phyloP scores from a whole-genome alignment of 64 coral and sea anemone species.

The Acropora tenuis region DNA sequence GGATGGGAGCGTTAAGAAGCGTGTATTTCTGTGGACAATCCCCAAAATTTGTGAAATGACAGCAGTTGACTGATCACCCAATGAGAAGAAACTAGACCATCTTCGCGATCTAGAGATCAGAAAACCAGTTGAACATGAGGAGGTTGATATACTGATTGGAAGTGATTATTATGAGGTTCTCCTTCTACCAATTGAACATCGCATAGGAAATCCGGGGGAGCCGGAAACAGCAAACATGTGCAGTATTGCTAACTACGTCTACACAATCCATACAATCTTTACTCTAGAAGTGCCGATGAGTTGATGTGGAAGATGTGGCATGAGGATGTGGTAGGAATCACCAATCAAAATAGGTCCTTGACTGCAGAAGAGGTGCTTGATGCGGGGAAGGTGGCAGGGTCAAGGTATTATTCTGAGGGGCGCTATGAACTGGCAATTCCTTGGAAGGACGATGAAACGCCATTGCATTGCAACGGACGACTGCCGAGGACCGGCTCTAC shows the following conservation, averaged over 20 bases:
- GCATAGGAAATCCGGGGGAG: conserved; percentile 34
- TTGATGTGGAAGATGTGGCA: conserved; percentile 74
- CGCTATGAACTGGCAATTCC: conserved; percentile 71
- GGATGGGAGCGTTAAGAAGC: not conserved
- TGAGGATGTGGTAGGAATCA: conserved; percentile 49
- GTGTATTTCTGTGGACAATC: conserved; percentile 24
- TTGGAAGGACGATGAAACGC: conserved; percentile 50
- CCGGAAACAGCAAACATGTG: not conserved
- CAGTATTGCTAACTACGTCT: not conserved
- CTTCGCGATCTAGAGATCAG: conserved; percentile 22
- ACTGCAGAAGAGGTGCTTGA: conserved; percentile 38
- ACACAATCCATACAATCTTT: conserved; percentile 9
- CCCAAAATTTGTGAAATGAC: conserved; percentile 9
- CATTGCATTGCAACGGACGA: conserved; percentile 51
- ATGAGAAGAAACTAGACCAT: not conserved
- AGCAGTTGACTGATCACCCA: conserved; percentile 28
- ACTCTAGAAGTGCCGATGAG: conserved; percentile 45
- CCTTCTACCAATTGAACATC: conserved; percentile 50
- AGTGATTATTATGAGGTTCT: conserved; percentile 56
- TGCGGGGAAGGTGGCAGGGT: conserved; percentile 20
- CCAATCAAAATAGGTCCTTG: not conserved
- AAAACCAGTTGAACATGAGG: conserved; percentile 47
- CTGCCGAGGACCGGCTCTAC: conserved; percentile 43
- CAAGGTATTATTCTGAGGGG: conserved; percentile 23
- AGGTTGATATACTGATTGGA: conserved; percentile 62